A percentile compares a stretch with the other conserved stretches of the same genome.
Evolutionary conservation across 2,888 invertebrate species (phyloP).

Genomic region (Deilephila porcellus): DNA sequence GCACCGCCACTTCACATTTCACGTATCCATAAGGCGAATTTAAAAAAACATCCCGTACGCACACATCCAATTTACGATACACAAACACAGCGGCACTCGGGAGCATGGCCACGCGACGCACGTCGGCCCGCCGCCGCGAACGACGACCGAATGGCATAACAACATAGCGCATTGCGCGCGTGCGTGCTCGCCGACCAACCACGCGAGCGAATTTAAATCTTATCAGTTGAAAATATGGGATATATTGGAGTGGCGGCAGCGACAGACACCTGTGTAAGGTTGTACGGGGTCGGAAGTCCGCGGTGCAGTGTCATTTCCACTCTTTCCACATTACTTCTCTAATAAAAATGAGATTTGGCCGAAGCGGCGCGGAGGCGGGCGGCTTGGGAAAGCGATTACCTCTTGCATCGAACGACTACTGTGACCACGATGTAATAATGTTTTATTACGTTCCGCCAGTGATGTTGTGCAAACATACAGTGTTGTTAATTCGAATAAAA

Average conservation of each 20-base stretch:
- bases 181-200: constrained; percentile 47
- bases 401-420: constrained; percentile 49
- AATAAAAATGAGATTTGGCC: constrained; percentile 80
- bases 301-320: constrained; percentile 83
- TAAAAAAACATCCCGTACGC: constrained; percentile 11
- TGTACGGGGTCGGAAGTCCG: constrained; percentile 76
- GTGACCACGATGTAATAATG: constrained; percentile 7
- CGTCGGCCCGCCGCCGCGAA: constrained; percentile 54
- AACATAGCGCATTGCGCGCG: constrained; percentile 42
- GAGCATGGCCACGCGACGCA: constrained; percentile 36
- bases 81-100: constrained; percentile 26
- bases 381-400: constrained; percentile 51
- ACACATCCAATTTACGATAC: constrained; percentile 19
- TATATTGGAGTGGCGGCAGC: constrained; percentile 35
- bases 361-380: constrained; percentile 41
- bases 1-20: constrained; percentile 27
- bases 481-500: background rate
- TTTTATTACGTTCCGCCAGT: background rate
- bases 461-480: background rate
- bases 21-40: constrained; percentile 11
- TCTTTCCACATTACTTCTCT: constrained; percentile 77
- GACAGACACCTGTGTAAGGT: constrained; percentile 77
- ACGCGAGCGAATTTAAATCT: constrained; percentile 44
- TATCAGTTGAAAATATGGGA: constrained; percentile 43
- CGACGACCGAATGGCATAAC: constrained; percentile 64